Conservation (phyloP, 2,888 invertebrate genomes). For the Parelbella ahira region DNA sequence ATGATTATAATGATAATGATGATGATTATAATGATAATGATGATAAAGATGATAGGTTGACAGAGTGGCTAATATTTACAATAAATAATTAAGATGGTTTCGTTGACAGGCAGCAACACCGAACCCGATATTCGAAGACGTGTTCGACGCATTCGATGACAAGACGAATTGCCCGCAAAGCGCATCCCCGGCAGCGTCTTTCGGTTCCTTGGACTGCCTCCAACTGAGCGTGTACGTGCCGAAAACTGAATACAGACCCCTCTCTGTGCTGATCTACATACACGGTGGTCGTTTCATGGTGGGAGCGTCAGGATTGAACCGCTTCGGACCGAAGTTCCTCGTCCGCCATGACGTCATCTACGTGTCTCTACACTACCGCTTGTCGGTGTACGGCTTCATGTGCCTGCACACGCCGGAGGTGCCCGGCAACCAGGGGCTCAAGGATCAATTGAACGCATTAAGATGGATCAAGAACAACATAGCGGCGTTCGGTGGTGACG, state of each 20-base stretch:
- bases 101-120: conserved; percentile 46
- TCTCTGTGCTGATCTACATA: conserved; percentile 53
- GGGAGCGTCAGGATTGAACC: conserved; percentile 40
- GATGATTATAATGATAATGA: too few species aligned
- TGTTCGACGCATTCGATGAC: conserved; percentile 51
- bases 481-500: conserved; percentile 52
- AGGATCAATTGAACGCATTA: conserved; percentile 51
- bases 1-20: too few species aligned
- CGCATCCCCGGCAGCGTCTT: conserved; percentile 15
- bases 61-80: too few species aligned
- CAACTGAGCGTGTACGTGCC: conserved; percentile 52
- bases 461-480: conserved; percentile 55
- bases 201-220: conserved; percentile 47
- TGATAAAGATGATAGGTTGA: too few species aligned
- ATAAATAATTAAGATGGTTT: too few species aligned
- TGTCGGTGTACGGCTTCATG: conserved; percentile 59
- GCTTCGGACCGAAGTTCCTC: conserved; percentile 46
- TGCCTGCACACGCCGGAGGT: conserved; percentile 45
- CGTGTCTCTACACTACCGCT: conserved; percentile 53
- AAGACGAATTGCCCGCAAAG: conserved; percentile 49
- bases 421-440: conserved; percentile 57
- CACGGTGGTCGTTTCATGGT: conserved; percentile 44
- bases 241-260: conserved; percentile 37
- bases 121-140: conserved; percentile 39
- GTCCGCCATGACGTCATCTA: conserved; percentile 49